phyloP scores from a whole-genome alignment of 2,113 vertebrate species.

The Empidonax alnorum region DNA sequence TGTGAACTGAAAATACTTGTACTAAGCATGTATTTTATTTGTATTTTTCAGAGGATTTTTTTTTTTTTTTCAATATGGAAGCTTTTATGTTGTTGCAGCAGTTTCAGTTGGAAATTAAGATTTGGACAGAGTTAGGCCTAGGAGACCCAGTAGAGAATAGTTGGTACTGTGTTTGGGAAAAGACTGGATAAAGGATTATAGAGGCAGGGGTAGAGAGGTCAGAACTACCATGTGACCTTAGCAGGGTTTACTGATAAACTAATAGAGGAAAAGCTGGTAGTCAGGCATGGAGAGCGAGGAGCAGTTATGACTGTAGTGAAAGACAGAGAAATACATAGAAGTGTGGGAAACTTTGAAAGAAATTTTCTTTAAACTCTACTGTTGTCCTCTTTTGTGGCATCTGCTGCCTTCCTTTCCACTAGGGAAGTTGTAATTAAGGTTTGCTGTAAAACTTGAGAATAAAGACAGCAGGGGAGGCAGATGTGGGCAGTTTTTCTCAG shows the following conservation, averaged over 20 bases:
- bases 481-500: not conserved
- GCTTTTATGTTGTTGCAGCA: not conserved
- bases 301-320: not conserved
- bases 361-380: not conserved
- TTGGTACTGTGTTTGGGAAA: not conserved
- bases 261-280: not conserved
- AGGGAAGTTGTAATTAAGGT: not conserved
- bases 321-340: not conserved
- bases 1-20: not conserved
- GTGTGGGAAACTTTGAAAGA: not conserved
- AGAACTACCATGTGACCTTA: not conserved
- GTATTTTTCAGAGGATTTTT: not conserved
- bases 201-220: not conserved
- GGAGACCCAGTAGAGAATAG: not conserved
- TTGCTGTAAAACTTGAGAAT: not conserved
- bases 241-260: not conserved
- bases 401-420: not conserved
- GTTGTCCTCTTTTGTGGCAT: not conserved
- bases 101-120: not conserved
- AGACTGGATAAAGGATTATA: not conserved
- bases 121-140: not conserved
- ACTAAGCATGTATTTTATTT: not conserved
- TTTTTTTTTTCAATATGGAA: not conserved
- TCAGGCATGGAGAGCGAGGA: not conserved
- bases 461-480: not conserved